Conservation (phyloP, 35 echinoderm and acorn worm species). For the Holothuria glaberrima region DNA sequence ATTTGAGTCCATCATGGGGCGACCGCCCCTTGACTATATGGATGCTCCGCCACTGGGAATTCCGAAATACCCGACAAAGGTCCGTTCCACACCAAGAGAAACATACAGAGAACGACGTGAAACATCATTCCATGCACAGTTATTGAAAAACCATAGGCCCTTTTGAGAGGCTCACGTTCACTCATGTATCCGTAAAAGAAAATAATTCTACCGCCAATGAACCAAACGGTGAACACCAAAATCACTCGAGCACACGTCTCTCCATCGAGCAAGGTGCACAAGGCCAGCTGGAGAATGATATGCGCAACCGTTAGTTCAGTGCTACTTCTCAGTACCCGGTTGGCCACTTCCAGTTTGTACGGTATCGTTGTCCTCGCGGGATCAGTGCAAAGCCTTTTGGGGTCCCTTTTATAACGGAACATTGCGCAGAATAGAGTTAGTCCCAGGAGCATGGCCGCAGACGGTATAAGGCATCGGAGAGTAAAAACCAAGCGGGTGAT, state of each 20-base stretch:
- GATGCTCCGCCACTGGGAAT: too few species aligned
- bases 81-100: too few species aligned
- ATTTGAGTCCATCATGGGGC: too few species aligned
- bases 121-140: too few species aligned
- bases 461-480: background rate
- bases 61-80: too few species aligned
- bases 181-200: slow-evolving; percentile 13
- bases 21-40: too few species aligned
- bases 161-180: background rate
- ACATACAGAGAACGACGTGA: too few species aligned
- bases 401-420: background rate
- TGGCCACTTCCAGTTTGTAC: slow-evolving; percentile 20
- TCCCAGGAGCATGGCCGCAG: background rate
- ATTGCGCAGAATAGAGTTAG: background rate
- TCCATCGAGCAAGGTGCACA: background rate
- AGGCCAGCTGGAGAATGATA: slow-evolving; percentile 14
- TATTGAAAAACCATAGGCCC: too few species aligned
- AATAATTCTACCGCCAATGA: background rate
- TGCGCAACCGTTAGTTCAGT: background rate
- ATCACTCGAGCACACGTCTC: background rate
- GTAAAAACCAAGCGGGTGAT: background rate
- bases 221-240: background rate
- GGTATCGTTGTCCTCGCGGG: slow-evolving; percentile 7
- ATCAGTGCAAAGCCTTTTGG: slow-evolving; percentile 24
- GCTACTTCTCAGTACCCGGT: slow-evolving; percentile 4